Evolutionary conservation across 2,113 vertebrate species (phyloP).

Genomic region (Pyrgilauda ruficollis): DNA sequence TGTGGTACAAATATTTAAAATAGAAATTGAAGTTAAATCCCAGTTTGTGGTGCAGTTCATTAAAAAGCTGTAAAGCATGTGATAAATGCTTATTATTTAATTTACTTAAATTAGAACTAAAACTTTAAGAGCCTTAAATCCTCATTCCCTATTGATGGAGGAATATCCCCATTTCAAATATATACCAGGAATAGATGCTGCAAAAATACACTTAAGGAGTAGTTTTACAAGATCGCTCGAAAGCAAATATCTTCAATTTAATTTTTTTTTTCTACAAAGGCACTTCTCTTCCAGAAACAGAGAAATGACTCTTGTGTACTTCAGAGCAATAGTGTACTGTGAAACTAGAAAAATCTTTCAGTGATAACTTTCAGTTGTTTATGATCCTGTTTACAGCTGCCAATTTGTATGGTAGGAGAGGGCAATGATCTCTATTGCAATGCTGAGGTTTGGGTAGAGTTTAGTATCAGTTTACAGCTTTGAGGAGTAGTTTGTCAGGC

Average conservation of each 20-base stretch:
- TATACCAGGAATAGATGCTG: neutral
- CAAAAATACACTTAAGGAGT: neutral
- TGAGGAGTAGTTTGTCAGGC: neutral
- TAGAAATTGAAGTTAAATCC: neutral
- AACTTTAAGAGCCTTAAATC: neutral
- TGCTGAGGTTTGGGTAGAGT: neutral
- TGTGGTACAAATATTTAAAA: neutral
- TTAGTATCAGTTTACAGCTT: fast-evolving
- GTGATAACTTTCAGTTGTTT: neutral
- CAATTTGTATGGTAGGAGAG: neutral
- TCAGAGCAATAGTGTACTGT: neutral
- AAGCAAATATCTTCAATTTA: neutral
- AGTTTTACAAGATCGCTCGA: neutral
- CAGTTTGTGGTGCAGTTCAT: neutral
- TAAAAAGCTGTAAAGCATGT: neutral
- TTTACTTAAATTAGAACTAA: neutral
- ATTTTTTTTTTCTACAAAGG: neutral
- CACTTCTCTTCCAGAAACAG: neutral
- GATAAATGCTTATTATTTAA: neutral
- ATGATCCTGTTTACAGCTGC: neutral
- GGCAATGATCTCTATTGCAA: neutral
- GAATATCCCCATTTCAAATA: neutral
- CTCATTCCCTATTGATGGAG: neutral
- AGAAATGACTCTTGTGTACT: neutral
- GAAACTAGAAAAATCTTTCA: neutral